Evolutionary conservation across 2,888 invertebrate species (phyloP), one percentile per base, ranked within the genome.

Genomic region (Clanis bilineata): DNA sequence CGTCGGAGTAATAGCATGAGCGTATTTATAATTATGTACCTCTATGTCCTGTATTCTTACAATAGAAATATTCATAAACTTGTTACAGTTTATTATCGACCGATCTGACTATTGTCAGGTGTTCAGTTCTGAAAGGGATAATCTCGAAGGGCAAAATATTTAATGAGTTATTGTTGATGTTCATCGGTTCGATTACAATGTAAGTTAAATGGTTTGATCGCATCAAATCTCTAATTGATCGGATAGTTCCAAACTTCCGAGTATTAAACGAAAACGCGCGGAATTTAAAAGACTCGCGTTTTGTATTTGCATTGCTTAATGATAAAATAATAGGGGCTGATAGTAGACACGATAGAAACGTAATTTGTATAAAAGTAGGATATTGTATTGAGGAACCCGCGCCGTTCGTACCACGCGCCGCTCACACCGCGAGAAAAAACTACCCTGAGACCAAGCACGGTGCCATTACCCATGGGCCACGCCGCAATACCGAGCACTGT

Each of bases 291-390:
- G 77, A 76, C 72, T 51, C 63, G 70, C 72, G 73, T 79, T 80
- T 76, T 75, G 76, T 79, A 86, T 89, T 88, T 77, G 85, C 86
- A 82, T 83, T 77, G 76, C 76, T 83, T 89, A 91, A 92, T 90
- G 91, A 86, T 87, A 88, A 88, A 86, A 91, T 92, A 92, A 92
- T 92, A 82, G 87, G 83, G 83, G 76, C 77, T 81, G 89, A 89
- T 90, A 82, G 84, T 80, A 77, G 82, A 82, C 89, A 90, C 89
- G 91, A 90, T 90, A 90, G 90, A 80, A 90, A 89, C 85, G 87
- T 90, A 90, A 90, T 91, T 90, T 89, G 85, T 88, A 76, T 88
- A 85, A 89, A 90, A 86, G 84, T 88, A 86, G 82, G 83, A 85
- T 84, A 82, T 82, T 79, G 73, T 77, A 78, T 80, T 78, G 79